These are phyloP conservation scores for Sebastes iracundus DNA, from an alignment of 2,797 vertebrate species.

Conservation along the genomic window DNA sequence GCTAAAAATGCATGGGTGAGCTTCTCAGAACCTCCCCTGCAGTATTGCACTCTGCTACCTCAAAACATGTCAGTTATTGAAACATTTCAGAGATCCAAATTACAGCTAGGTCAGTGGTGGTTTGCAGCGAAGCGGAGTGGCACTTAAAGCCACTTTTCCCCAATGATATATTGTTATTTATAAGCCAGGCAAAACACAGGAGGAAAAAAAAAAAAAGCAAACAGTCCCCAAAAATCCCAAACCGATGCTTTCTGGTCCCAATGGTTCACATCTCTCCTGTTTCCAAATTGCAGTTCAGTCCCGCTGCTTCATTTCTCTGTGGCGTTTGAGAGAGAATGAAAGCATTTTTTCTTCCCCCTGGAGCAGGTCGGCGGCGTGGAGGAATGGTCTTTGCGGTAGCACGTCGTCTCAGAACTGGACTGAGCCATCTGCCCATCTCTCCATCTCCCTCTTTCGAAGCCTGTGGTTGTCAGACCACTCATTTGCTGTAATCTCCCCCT, in stretches of 20 bases:
- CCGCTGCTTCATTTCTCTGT: constrained; percentile 61
- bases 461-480: constrained; percentile 74
- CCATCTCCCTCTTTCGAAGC: constrained; percentile 59
- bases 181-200: constrained; percentile 64
- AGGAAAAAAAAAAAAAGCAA: constrained; percentile 40
- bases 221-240: constrained; percentile 51
- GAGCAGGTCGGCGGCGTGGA: constrained; percentile 57
- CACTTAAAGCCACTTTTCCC: constrained; percentile 62
- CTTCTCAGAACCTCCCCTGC: constrained; percentile 27
- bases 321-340: constrained; percentile 67
- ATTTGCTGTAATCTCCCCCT: constrained; percentile 77
- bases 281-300: constrained; percentile 73
- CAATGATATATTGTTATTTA: constrained; percentile 82
- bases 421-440: constrained; percentile 69
- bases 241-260: constrained; percentile 56
- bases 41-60: constrained; percentile 42
- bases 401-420: constrained; percentile 51
- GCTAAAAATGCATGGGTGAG: not conserved
- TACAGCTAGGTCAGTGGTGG: constrained; percentile 64
- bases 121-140: constrained; percentile 70
- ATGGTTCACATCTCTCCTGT: constrained; percentile 56
- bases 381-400: constrained; percentile 57
- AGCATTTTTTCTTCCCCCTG: constrained; percentile 51
- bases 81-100: constrained; percentile 70
- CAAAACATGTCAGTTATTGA: constrained; percentile 63